Evolutionary conservation across 2,797 vertebrate genomes (phyloP).

Genomic region (Garrulus glandarius): DNA sequence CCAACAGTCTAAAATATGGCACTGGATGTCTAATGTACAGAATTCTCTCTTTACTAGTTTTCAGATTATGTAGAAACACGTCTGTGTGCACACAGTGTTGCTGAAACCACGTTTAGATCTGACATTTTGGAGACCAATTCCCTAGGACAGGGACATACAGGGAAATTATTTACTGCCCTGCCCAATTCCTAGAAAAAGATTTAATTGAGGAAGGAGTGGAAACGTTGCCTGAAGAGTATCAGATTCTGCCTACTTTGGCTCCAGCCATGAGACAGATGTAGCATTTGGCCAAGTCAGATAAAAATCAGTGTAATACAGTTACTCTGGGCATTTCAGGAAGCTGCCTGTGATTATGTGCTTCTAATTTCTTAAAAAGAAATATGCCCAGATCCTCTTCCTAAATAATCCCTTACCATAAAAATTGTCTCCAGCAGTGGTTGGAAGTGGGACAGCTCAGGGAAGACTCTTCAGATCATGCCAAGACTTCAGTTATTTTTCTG

Average conservation of each 20-base stretch:
- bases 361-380: not conserved
- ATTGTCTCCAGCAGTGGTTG: not conserved
- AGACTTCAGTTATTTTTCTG: slow-evolving; percentile 26
- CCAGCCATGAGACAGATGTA: not conserved
- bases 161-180: not conserved
- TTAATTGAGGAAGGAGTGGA: not conserved
- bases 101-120: not conserved
- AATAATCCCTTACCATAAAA: not conserved
- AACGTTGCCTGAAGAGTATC: not conserved
- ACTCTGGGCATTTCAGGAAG: not conserved
- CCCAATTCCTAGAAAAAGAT: not conserved
- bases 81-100: not conserved
- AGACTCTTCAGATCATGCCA: not conserved
- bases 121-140: not conserved
- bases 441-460: not conserved
- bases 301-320: not conserved
- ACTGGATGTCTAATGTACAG: not conserved
- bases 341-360: not conserved
- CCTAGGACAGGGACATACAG: not conserved
- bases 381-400: not conserved
- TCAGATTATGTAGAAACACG: not conserved
- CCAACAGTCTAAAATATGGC: not conserved
- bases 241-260: not conserved
- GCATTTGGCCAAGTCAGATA: not conserved
- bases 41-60: not conserved